Evolutionary conservation across 2,888 invertebrate species (phyloP).

Genomic region (Euplagia quadripunctaria): DNA sequence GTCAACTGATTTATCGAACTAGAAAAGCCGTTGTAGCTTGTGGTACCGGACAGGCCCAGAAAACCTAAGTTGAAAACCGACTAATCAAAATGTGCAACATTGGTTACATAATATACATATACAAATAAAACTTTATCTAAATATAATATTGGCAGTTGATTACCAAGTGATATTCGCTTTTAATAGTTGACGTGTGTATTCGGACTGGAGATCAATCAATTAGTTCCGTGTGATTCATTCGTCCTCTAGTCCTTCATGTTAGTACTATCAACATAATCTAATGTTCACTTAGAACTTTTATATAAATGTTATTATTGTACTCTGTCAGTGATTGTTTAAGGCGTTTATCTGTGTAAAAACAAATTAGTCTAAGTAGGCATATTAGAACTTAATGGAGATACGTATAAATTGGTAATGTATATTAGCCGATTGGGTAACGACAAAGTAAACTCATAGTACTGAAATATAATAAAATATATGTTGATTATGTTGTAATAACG

Average conservation of each 20-base stretch:
- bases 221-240: constrained; percentile 37
- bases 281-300: constrained; percentile 33
- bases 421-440: constrained; percentile 70
- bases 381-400: constrained; percentile 67
- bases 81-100: too few species aligned
- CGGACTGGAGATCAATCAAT: constrained; percentile 39
- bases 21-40: neutral
- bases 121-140: constrained; percentile 16
- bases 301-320: constrained; percentile 35
- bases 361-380: constrained; percentile 78
- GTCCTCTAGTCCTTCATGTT: constrained; percentile 61
- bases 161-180: constrained; percentile 72
- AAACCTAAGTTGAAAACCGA: too few species aligned
- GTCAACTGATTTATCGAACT: too few species aligned
- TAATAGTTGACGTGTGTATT: constrained; percentile 55
- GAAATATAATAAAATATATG: constrained; percentile 66
- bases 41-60: neutral
- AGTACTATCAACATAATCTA: constrained; percentile 54
- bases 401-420: constrained; percentile 75
- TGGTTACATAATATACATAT: neutral
- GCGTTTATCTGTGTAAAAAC: constrained; percentile 70
- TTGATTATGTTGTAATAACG: constrained; percentile 65
- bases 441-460: constrained; percentile 71
- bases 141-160: constrained; percentile 17
- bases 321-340: constrained; percentile 56